These are phyloP conservation scores for Drosophila nasuta DNA, from an alignment of 1,140 invertebrate species.

Conservation along the genomic window DNA sequence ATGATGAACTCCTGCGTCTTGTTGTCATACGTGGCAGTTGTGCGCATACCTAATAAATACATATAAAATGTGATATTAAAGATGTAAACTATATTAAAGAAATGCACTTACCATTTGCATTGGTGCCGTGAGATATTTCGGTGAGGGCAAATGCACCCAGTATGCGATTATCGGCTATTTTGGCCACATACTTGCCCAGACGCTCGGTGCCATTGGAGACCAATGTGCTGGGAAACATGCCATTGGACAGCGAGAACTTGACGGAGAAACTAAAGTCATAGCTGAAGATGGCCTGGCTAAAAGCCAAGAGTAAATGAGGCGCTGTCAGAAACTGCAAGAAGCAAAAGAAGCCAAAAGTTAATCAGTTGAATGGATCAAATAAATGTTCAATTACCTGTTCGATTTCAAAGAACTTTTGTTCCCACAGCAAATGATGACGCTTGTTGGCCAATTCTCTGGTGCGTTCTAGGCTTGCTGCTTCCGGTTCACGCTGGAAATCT, in stretches of 20 bases:
- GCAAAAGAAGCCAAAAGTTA: slow-evolving; percentile 49
- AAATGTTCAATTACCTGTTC: slow-evolving; percentile 85
- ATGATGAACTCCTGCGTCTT: slow-evolving; percentile 91
- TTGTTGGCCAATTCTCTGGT: slow-evolving; percentile 87
- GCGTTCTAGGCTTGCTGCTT: slow-evolving; percentile 87
- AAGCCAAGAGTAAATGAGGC: slow-evolving; percentile 85
- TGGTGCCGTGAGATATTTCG: slow-evolving; percentile 95
- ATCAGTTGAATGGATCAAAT: background rate
- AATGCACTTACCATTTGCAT: slow-evolving; percentile 86
- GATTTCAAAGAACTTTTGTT: slow-evolving; percentile 88
- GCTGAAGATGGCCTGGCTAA: slow-evolving; percentile 87
- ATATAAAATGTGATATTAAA: background rate
- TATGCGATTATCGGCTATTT: slow-evolving; percentile 86
- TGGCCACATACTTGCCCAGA: slow-evolving; percentile 87
- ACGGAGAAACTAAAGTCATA: slow-evolving; percentile 90
- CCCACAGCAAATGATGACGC: slow-evolving; percentile 87
- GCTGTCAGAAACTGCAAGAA: slow-evolving; percentile 84
- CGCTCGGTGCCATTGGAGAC: slow-evolving; percentile 87
- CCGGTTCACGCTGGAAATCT: slow-evolving; percentile 88
- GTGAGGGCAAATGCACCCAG: slow-evolving; percentile 93
- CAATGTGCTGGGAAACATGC: slow-evolving; percentile 87
- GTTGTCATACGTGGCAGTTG: slow-evolving; percentile 92
- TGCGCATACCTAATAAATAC: slow-evolving; percentile 88
- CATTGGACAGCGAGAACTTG: slow-evolving; percentile 87
- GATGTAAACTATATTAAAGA: background rate